Conservation (phyloP, 2,797 vertebrate species). For the Poecilia wingei region DNA sequence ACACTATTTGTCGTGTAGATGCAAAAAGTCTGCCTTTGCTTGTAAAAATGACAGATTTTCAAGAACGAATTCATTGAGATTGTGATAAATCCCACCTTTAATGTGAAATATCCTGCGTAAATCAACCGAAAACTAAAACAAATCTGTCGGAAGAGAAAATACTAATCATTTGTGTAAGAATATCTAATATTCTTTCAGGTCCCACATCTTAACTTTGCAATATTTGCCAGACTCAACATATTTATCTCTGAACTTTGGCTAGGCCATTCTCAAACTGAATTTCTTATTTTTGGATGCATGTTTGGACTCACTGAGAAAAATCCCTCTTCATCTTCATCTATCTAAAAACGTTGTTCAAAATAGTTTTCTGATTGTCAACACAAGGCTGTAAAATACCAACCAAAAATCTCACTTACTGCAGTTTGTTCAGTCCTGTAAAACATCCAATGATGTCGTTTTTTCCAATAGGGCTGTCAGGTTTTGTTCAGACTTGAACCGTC, state of each 20-base stretch:
- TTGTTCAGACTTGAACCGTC: neutral
- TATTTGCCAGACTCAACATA: neutral
- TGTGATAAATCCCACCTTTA: neutral
- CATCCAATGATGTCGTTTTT: constrained; percentile 21
- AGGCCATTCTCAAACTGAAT: neutral
- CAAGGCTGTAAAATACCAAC: constrained; percentile 28
- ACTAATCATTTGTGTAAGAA: neutral
- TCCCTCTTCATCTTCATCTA: neutral
- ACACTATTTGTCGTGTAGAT: neutral
- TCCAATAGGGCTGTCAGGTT: neutral
- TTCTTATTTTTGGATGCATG: neutral
- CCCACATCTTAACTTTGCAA: neutral
- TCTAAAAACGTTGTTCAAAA: neutral
- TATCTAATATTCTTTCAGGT: neutral
- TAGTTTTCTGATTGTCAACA: constrained; percentile 8
- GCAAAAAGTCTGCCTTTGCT: neutral
- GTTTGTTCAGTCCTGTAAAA: constrained; percentile 17
- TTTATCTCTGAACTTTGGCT: neutral
- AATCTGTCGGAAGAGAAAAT: neutral
- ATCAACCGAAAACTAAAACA: neutral
- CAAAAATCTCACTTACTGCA: constrained; percentile 14
- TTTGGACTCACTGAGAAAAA: neutral
- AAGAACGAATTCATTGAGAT: neutral
- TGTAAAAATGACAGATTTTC: neutral
- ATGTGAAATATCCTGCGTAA: neutral